Percentiles rank a stretch among this genome's conserved stretches.
Conservation (phyloP, 2,113 vertebrate species). For the Muntiacus reevesi region DNA sequence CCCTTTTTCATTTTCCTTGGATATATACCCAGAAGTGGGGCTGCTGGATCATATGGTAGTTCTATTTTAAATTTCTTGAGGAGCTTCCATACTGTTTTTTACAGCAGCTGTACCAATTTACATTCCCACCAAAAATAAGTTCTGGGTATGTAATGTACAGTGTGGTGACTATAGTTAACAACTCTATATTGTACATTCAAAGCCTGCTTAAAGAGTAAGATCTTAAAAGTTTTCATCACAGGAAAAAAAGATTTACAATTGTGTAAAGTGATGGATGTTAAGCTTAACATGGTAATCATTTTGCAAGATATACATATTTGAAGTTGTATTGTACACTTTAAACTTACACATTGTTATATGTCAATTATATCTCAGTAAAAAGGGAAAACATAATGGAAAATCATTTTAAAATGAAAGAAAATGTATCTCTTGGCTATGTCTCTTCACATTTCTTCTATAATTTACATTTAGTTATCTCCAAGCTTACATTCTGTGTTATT, state of each 20-base stretch:
- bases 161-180: background rate
- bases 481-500: background rate
- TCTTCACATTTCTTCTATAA: background rate
- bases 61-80: background rate
- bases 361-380: background rate
- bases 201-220: background rate
- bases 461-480: background rate
- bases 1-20: background rate
- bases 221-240: background rate
- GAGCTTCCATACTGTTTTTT: background rate
- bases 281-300: background rate
- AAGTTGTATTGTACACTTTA: background rate
- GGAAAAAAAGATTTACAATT: background rate
- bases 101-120: background rate
- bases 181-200: background rate
- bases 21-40: background rate
- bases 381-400: background rate
- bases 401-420: background rate
- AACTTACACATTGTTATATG: background rate
- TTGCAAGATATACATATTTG: background rate
- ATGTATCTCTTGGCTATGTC: background rate
- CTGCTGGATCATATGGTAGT: background rate
- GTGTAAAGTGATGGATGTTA: background rate
- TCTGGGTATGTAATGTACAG: background rate
- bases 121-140: background rate